phyloP scores from a whole-genome alignment of 2,888 invertebrate genomes.

The Agonopterix subpropinquella region DNA sequence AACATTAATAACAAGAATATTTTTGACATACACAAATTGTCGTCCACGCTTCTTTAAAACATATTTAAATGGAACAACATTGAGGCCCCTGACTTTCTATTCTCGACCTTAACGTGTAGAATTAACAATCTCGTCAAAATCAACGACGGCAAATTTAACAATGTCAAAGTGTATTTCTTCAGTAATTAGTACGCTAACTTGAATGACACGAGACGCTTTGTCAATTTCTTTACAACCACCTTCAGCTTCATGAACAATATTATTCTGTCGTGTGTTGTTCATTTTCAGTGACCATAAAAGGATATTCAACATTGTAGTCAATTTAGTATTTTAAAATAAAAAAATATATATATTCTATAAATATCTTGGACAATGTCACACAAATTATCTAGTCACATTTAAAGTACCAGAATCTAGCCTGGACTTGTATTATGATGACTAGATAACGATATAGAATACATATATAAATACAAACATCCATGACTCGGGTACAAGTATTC shows the following conservation, averaged over 20 bases:
- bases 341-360: too few species aligned
- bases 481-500: too few species aligned
- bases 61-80: constrained; percentile 7
- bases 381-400: too few species aligned
- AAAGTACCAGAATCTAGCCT: too few species aligned
- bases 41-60: constrained; percentile 20
- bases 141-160: constrained; percentile 14
- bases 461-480: too few species aligned
- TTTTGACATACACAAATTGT: constrained; percentile 25
- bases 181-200: constrained; percentile 52
- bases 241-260: constrained; percentile 31
- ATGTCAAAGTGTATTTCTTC: constrained; percentile 29
- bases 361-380: too few species aligned
- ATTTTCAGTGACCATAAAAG: constrained; percentile 19
- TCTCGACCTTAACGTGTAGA: constrained; percentile 18
- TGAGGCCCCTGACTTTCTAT: constrained; percentile 10
- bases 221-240: constrained; percentile 34
- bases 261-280: constrained; percentile 41
- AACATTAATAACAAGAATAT: constrained; percentile 25
- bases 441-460: too few species aligned
- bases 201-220: constrained; percentile 42
- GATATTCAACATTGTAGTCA: background rate
- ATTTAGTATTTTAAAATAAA: too few species aligned
- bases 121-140: constrained; percentile 12
- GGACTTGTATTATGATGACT: too few species aligned